Base-by-base conservation (phyloP, 2,113 vertebrate genomes). In the Paramisgurnus dabryanus region DNA sequence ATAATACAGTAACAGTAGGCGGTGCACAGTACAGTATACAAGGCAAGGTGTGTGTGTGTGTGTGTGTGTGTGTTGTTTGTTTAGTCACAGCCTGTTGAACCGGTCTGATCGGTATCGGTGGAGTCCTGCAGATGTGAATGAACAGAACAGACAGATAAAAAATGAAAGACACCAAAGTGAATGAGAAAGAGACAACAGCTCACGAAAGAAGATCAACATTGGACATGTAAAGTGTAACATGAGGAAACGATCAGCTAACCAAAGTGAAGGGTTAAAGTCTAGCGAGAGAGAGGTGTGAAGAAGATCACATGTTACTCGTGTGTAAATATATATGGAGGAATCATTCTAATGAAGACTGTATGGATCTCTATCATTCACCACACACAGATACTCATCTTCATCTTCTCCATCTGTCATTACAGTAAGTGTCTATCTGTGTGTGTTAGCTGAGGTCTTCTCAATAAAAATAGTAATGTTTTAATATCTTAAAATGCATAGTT, bases 81-180 rank as follows among this genome's bases (percentile, higher is more conserved):
- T 50, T 63, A 53, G 34, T 63, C 41, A 81, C 81, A 79, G 85
- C 17, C 50, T 74, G 85, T 85, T 83, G 7, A 85, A 91, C 89
- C 88, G 82, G 89, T 90, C 88, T 82, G 89, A 78, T 80, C 81
- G 85, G 89, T 88, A 85, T 84, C 82, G 69, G 79, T 67, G 73
- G 61, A 82, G 72, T 76, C 27, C 45, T 78, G 66, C 71, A 76
- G 47, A 5, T 5, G 13, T 41, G 22, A 78, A 84, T 83, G 82
- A 0, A 63, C 7, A 61, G 13, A 57, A 2, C 18, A 41, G 45
- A 41, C 12, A 49, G 58, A 50, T 34, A 57, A 17, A 10, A 12
- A 3, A 43, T 7, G 43, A 11, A 45, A 34, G 3, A 34, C 3
- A 34, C 43, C 2, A 58, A 8, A 12, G 40, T 45, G 57, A 41